phyloP scores from a whole-genome alignment of 2,113 vertebrate species.

The Speoplatyrhinus poulsoni region DNA sequence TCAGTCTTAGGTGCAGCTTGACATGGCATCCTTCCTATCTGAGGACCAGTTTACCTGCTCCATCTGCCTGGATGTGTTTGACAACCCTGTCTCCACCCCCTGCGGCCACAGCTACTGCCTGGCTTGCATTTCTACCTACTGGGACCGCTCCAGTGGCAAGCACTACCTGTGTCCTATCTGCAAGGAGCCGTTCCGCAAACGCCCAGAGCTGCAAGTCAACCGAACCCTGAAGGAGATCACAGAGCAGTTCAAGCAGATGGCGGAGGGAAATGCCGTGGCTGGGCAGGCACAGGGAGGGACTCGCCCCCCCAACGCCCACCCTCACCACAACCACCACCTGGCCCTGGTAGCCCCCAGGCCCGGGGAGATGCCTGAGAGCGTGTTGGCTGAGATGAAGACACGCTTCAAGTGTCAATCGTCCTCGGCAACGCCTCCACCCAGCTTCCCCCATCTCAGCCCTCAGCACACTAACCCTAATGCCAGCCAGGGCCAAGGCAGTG shows the following conservation, averaged over 20 bases:
- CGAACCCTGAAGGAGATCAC: constrained; percentile 78
- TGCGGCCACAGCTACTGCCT: constrained; percentile 80
- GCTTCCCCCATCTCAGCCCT: neutral
- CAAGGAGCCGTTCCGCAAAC: constrained; percentile 70
- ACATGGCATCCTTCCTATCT: constrained; percentile 57
- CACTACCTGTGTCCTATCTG: constrained; percentile 72
- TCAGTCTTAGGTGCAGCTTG: constrained; percentile 36
- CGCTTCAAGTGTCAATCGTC: constrained; percentile 43
- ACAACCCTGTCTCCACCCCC: constrained; percentile 72
- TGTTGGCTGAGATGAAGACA: constrained; percentile 62
- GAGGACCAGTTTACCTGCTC: constrained; percentile 78
- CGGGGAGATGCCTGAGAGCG: constrained; percentile 36
- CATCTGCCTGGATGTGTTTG: constrained; percentile 76
- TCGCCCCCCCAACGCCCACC: neutral
- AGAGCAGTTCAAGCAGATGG: constrained; percentile 71
- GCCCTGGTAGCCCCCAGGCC: neutral
- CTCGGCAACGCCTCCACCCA: neutral
- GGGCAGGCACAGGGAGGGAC: neutral
- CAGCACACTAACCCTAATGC: neutral
- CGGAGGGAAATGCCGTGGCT: neutral
- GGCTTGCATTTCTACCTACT: constrained; percentile 72
- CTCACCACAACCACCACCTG: neutral
- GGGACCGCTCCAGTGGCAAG: constrained; percentile 48
- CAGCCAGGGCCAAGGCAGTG: neutral
- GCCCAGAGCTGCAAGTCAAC: constrained; percentile 76